Evolutionary conservation across 2,888 invertebrate species (phyloP), one percentile per base, ranked within the genome.

Genomic region (Sylvicola fuscatus): DNA sequence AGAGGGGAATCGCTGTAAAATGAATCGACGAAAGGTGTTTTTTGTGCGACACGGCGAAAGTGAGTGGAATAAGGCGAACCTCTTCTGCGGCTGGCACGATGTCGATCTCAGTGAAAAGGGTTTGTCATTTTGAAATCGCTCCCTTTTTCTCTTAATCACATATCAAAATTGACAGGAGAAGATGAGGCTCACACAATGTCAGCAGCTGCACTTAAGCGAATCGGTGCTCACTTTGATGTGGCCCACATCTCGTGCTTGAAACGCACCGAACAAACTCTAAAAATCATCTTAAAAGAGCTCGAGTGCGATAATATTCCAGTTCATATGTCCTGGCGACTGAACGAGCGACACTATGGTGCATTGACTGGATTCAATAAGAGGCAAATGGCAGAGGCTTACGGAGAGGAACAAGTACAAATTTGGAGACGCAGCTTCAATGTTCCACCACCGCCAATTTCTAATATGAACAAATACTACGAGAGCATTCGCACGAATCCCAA

Each of bases 311-410:
- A 70, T 42, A 60, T 87, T 40, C 76, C 78, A 0, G 60, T 78
- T 14, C 54, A 66, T 13, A 78, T 79, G 53, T 77, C 82, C 2
- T 87, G 87, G 87, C 66, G 86, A 8, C 58, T 87, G 8, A 87
- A 87, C 48, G 86, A 87, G 55, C 71, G 87, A 42, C 87, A 87
- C 52, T 87, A 87, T 46, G 87, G 87, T 38, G 81, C 79, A 14
- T 65, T 87, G 4, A 87, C 86, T 32, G 86, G 86, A n/a, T 64
- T 87, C 41, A 81, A 87, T 49, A 87, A 87, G 56, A 71, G 79
- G 0, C 84, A 86, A 59, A 86, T 86, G 4, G 84, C 84, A 15
- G 76, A 75, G 34, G 83, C 84, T 49, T 87, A 80, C 55, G 87
- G 87, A 8, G 84, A 84, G 51, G 76, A 76, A 14, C 82, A 83